Conservation (phyloP, 2,113 vertebrate genomes). For the Glareola pratincola region DNA sequence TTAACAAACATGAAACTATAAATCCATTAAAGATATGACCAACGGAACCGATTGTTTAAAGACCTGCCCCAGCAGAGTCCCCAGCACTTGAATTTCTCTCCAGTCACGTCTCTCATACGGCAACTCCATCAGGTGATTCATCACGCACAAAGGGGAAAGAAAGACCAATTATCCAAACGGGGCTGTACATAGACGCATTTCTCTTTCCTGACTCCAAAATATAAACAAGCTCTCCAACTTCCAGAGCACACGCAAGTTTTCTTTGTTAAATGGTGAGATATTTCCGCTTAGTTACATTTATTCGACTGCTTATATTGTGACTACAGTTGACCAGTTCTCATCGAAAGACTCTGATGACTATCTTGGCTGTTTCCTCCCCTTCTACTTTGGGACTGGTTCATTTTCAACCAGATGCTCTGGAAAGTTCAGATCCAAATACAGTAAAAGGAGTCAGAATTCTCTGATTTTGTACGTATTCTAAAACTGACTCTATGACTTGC, state of each 20-base stretch:
- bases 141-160: fast-evolving
- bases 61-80: neutral
- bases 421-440: neutral
- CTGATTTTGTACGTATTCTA: neutral
- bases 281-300: neutral
- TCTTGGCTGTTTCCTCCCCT: neutral
- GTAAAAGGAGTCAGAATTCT: neutral
- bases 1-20: neutral
- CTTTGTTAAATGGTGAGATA: neutral
- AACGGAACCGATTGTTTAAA: neutral
- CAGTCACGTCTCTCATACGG: neutral
- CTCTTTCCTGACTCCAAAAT: neutral
- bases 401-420: neutral
- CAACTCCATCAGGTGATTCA: neutral
- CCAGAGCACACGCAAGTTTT: neutral
- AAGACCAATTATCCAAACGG: neutral
- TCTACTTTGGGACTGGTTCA: neutral
- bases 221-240: neutral
- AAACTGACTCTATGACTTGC: neutral
- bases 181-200: neutral
- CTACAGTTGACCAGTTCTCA: neutral
- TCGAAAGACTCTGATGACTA: neutral
- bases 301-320: neutral
- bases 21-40: neutral
- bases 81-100: neutral